Conservation (phyloP, 2,888 invertebrate genomes). For the Resseliella maxima region DNA sequence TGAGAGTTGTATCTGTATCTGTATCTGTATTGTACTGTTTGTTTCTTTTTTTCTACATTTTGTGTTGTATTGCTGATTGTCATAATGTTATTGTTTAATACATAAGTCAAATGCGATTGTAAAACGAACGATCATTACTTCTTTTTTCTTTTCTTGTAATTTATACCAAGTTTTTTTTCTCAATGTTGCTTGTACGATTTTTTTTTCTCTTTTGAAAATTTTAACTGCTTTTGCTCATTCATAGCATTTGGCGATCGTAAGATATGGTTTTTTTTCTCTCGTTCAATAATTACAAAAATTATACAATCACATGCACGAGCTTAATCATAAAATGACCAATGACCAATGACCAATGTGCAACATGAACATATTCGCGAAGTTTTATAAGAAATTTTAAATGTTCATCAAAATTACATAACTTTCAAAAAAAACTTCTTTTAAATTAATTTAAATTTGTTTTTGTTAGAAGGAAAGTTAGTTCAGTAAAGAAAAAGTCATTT, state of each 20-base stretch:
- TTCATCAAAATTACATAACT: too few species aligned
- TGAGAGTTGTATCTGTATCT: not conserved
- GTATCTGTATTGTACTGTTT: too few species aligned
- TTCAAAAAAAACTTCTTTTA: too few species aligned
- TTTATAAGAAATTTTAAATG: too few species aligned
- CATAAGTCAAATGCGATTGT: not conserved
- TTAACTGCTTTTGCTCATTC: not conserved
- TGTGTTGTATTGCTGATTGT: not conserved
- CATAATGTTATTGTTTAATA: slow-evolving; percentile 39
- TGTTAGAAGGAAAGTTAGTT: too few species aligned
- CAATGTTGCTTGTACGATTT: not conserved
- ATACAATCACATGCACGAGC: slow-evolving; percentile 22
- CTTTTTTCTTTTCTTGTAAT: not conserved
- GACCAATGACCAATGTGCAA: too few species aligned
- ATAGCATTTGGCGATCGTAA: not conserved
- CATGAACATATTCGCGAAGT: too few species aligned
- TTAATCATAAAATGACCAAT: not conserved
- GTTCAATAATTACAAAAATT: not conserved
- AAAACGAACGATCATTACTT: slow-evolving; percentile 21
- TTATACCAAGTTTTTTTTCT: not conserved
- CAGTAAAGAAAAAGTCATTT: too few species aligned
- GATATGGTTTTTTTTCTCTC: slow-evolving; percentile 2
- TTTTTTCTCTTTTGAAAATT: not conserved
- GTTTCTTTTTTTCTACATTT: not conserved
- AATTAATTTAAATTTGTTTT: too few species aligned